Evolutionary conservation across 2,797 vertebrate genomes (phyloP), one percentile per base, ranked within the genome.

Genomic region (Dendrocincla fuliginosa): DNA sequence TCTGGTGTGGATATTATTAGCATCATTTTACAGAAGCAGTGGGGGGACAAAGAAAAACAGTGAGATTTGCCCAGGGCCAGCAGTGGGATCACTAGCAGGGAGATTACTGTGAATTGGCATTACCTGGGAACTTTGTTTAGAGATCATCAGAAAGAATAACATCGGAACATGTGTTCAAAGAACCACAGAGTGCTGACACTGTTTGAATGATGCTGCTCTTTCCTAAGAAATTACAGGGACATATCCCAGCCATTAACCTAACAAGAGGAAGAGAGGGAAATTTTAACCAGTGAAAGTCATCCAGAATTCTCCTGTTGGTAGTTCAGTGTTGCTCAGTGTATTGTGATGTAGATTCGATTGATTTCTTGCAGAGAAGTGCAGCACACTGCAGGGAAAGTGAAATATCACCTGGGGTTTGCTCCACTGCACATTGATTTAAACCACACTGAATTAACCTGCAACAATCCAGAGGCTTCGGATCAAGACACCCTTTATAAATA

Each of bases 331-430:
- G 0, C 25, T 77, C 63, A 16, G 39, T 64, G 35, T 57, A 70
- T 63, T 88, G 55, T 84, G 77, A 90, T 75, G 67, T 20, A 95
- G 63, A 67, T 81, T 77, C 6, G 13, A 83, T 61, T 10, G n/a
- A 91, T 89, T 91, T 92, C 76, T 59, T 77, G 57, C 75, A 93
- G 68, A 37, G 67, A 92, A 77, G 59, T 83, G 60, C 86, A 89
- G 64, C 81, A 63, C 9, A 44, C 37, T 82, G 77, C 88, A 87
- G 63, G 18, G 60, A 64, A 92, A 78, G 79, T 89, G 78, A 95
- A 95, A 85, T 81, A 92, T 42, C 70, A 89, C 92, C 79, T 87
- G 60, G 28, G 19, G 63, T 86, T 80, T 83, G 46, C 88, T 93
- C 42, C 24, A 75, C 61, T 69, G 50, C 39, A 68, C 53, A 5